Evolutionary conservation across 2,113 vertebrate genomes (phyloP), one percentile per base, ranked within the genome.

Genomic region (Thinocorus orbignyianus): DNA sequence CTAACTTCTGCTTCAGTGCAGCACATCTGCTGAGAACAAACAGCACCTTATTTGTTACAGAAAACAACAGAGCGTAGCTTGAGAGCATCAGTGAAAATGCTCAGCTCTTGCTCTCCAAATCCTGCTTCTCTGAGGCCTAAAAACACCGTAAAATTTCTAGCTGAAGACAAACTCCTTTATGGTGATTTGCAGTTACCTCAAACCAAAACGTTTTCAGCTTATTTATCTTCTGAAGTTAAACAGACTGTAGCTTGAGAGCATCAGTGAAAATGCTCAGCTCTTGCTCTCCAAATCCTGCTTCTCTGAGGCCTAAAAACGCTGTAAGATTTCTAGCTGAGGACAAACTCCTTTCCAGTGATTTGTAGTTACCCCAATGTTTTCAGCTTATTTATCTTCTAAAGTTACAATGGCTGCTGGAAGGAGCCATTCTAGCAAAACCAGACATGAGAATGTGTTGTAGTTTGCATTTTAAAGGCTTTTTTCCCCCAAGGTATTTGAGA

Each of bases 161-260:
- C 42, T 70, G 71, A 83, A 68, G 81, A 77, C 14, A 44, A 85
- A 28, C 35, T 30, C 48, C 31, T 70, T 82, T 73, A 31, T 31
- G 41, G 37, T 46, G 51, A 73, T 39, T 71, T 79, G 39, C 3
- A 35, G 37, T 22, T 90, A 60, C 17, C 79, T 64, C 18, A 68
- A 39, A 85, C 57, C 6, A 28, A 68, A 84, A 66, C 4, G 17
- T 68, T 44, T 84, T 52, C 28, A 31, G 33, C 39, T 82, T 39
- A n/a, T 65, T 76, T 66, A 8, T 49, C 41, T 60, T 94, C 48
- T 78, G 17, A 78, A 60, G 51, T n/a, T n/a, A n/a, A 82, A 22
- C 22, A 70, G 31, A 72, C 17, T 10, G 5, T 0, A 0, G 0
- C 46, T 78, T 8, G 6, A 33, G 51, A 33, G 57, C 57, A 60